Conservation (phyloP, 2,797 vertebrate species). For the Botia kubotai region DNA sequence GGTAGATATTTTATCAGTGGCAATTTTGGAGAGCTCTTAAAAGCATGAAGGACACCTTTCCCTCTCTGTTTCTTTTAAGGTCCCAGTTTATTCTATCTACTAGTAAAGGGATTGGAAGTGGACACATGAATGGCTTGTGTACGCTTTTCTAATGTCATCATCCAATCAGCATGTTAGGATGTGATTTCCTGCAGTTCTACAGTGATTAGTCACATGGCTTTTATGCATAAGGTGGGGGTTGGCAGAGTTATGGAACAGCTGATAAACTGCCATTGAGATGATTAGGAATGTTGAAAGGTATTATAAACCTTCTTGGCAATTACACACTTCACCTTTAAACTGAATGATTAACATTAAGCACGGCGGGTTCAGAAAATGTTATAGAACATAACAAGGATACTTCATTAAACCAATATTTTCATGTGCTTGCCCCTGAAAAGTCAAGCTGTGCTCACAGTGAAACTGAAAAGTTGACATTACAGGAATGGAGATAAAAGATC, state of each 20-base stretch:
- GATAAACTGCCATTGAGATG: not conserved
- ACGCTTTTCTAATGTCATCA: too few relatives aligned
- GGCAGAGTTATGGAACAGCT: too few relatives aligned
- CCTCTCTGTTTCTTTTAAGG: too few relatives aligned
- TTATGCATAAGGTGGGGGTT: too few relatives aligned
- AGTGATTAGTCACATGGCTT: too few relatives aligned
- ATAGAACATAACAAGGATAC: not conserved
- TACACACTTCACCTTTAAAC: not conserved
- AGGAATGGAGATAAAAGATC: constrained; percentile 44
- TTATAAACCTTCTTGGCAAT: not conserved
- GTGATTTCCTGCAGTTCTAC: too few relatives aligned
- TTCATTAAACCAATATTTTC: constrained; percentile 10
- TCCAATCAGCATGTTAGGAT: too few relatives aligned
- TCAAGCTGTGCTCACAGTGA: constrained; percentile 6
- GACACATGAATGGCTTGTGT: too few relatives aligned
- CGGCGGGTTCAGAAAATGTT: not conserved
- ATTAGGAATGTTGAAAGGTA: not conserved
- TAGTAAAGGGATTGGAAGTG: too few relatives aligned
- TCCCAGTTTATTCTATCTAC: too few relatives aligned
- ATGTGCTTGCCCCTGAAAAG: constrained; percentile 4
- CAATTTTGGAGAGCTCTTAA: not conserved
- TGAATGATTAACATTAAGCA: not conserved
- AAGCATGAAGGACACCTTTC: not conserved
- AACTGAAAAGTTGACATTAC: constrained; percentile 29
- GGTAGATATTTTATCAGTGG: not conserved